phyloP scores from a whole-genome alignment of 2,113 vertebrate species.

The Brienomyrus longianalis region DNA sequence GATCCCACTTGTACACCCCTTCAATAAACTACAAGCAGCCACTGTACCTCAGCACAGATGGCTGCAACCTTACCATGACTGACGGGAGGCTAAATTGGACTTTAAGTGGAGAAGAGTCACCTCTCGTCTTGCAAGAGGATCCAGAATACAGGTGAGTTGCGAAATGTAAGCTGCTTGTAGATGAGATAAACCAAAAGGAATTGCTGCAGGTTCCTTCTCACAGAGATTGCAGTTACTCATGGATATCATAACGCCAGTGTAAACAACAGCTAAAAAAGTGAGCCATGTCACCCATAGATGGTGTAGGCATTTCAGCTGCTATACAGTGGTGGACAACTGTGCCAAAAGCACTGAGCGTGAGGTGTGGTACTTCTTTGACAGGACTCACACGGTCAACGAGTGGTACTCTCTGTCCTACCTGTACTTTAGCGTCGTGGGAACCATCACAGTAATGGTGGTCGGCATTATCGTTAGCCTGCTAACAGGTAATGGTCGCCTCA shows the following conservation, averaged over 20 bases:
- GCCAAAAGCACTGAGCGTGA: neutral
- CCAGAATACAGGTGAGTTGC: slow-evolving; percentile 31
- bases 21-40: slow-evolving; percentile 41
- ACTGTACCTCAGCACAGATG: slow-evolving; percentile 49
- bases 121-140: neutral
- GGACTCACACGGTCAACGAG: slow-evolving; percentile 56
- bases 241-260: neutral
- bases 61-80: slow-evolving; percentile 50
- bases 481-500: slow-evolving; percentile 59
- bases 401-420: slow-evolving; percentile 82
- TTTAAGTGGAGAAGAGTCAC: slow-evolving; percentile 7
- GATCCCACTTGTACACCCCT: slow-evolving; percentile 59
- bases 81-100: slow-evolving; percentile 38
- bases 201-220: neutral
- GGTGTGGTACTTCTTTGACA: slow-evolving; percentile 37
- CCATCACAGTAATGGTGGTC: slow-evolving; percentile 57
- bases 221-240: neutral
- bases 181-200: neutral
- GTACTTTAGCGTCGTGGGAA: slow-evolving; percentile 76
- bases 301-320: neutral
- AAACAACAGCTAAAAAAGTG: neutral
- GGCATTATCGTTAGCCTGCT: slow-evolving; percentile 67
- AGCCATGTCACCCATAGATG: neutral
- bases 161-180: neutral
- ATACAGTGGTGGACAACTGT: neutral